phyloP scores from a whole-genome alignment of 2,888 invertebrate species.

The Temnothorax unifasciatus region DNA sequence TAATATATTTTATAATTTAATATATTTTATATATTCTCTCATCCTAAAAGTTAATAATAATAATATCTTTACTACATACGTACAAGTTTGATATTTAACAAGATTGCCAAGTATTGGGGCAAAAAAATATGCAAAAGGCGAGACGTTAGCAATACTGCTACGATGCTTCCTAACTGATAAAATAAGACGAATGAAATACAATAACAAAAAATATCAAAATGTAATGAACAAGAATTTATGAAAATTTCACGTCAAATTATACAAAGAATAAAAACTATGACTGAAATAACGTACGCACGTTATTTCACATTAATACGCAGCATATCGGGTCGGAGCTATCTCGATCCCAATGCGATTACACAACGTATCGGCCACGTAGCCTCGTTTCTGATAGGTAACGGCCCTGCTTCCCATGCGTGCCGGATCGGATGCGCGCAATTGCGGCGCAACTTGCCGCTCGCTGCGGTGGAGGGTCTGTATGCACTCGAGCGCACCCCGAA shows the following conservation, averaged over 20 bases:
- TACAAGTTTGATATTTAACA: neutral
- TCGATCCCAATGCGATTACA: neutral
- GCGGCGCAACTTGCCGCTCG: slow-evolving; percentile 37
- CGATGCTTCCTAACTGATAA: neutral
- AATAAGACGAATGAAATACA: neutral
- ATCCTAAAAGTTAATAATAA: neutral
- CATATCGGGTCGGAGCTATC: neutral
- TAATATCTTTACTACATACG: neutral
- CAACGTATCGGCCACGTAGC: neutral
- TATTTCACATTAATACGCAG: neutral
- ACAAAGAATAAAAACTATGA: neutral
- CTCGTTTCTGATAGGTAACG: slow-evolving; percentile 27
- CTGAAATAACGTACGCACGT: neutral
- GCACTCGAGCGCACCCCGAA: slow-evolving; percentile 42
- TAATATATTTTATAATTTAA: neutral
- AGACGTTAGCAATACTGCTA: neutral
- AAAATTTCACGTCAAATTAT: neutral
- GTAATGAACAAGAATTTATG: neutral
- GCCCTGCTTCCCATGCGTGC: slow-evolving; percentile 28
- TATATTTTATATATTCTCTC: neutral
- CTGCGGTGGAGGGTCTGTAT: slow-evolving; percentile 20
- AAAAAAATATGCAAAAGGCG: neutral
- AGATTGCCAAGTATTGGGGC: neutral
- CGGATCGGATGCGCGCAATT: slow-evolving; percentile 42
- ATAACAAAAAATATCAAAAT: neutral